A percentile compares a stretch with the other conserved stretches of the same genome.
Evolutionary conservation across 2,888 invertebrate genomes (phyloP).

Genomic region (Drosophila pseudotakahashii): DNA sequence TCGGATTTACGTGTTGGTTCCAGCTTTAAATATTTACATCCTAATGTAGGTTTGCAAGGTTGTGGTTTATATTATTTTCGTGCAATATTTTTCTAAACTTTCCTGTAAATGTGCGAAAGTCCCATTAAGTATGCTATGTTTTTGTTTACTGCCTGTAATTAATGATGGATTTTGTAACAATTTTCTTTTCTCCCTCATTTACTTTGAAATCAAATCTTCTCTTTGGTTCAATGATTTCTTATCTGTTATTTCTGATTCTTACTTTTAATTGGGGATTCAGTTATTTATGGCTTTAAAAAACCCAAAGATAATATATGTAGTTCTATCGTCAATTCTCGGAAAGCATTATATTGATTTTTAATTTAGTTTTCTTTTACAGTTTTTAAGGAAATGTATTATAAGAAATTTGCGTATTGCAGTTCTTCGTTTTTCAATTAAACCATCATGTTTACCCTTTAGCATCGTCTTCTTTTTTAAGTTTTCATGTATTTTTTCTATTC

Average conservation of each 20-base stretch:
- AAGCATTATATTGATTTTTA: neutral
- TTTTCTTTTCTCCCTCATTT: neutral
- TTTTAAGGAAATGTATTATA: neutral
- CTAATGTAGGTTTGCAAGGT: neutral
- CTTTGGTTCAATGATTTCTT: neutral
- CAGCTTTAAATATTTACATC: conserved; percentile 12
- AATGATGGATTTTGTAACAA: neutral
- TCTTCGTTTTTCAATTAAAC: no score
- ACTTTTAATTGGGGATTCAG: conserved; percentile 21
- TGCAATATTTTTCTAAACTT: neutral
- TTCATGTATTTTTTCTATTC: neutral
- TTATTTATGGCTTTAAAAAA: neutral
- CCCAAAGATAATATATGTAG: no score
- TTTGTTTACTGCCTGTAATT: neutral
- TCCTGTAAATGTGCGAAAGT: neutral
- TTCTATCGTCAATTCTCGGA: neutral
- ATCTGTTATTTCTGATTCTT: neutral
- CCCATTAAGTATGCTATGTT: conserved; percentile 23
- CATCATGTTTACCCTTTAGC: neutral
- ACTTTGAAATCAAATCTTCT: neutral
- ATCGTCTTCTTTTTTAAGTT: neutral
- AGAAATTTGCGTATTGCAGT: no score
- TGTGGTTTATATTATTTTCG: neutral
- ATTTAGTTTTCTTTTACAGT: neutral
- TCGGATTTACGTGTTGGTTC: conserved; percentile 5